A percentile compares a stretch with the other conserved stretches of the same genome.
Evolutionary conservation across 2,113 vertebrate genomes (phyloP).

Genomic region (Xenus cinereus): DNA sequence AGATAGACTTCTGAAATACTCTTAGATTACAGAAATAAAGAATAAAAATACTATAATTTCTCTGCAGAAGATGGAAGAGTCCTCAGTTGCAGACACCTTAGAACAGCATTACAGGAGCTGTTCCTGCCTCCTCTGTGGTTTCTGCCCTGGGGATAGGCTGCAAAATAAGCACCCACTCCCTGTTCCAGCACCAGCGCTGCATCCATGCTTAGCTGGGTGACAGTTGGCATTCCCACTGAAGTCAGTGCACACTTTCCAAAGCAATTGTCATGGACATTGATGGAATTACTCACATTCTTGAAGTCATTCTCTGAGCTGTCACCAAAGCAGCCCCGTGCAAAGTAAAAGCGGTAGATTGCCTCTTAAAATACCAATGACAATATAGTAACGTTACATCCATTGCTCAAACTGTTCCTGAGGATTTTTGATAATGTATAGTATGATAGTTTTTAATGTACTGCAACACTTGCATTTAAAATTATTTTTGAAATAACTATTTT

Average conservation of each 20-base stretch:
- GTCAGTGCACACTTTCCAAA: not conserved
- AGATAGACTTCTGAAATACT: not conserved
- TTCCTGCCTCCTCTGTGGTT: not conserved
- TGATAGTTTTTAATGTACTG: not conserved
- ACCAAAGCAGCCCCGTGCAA: not conserved
- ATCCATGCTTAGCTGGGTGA: not conserved
- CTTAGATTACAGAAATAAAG: not conserved
- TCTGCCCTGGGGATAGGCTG: not conserved
- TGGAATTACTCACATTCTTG: not conserved
- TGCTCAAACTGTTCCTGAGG: not conserved
- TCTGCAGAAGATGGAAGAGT: not conserved
- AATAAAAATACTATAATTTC: not conserved
- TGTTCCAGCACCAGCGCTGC: fast-evolving
- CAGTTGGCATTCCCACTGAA: not conserved
- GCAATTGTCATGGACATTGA: not conserved
- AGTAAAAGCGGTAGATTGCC: not conserved
- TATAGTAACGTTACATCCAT: not conserved
- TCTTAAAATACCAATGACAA: not conserved
- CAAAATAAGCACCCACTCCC: not conserved
- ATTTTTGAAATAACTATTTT: not conserved
- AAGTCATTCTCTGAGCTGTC: not conserved
- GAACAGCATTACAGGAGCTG: not conserved
- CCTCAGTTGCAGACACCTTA: not conserved
- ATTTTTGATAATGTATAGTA: not conserved
- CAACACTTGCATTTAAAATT: not conserved